Evolutionary conservation across 2,888 invertebrate genomes (phyloP).

Genomic region (Harpagoxenus sublaevis): DNA sequence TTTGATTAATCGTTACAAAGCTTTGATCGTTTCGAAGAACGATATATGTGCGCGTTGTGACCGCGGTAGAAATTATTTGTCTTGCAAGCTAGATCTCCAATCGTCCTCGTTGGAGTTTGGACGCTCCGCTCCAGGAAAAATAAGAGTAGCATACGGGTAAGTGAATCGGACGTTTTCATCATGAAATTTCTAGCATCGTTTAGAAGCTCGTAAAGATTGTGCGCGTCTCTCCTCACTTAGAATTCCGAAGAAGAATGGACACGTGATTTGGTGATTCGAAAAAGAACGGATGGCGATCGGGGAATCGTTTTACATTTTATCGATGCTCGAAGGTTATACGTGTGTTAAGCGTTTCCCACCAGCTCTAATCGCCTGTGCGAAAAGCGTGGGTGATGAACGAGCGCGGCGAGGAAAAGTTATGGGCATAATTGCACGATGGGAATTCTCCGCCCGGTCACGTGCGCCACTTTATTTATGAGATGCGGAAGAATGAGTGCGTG

Average conservation of each 20-base stretch:
- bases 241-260: neutral
- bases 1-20: slow-evolving; percentile 32
- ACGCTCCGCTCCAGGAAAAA: slow-evolving; percentile 51
- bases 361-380: slow-evolving; percentile 29
- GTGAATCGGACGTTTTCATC: slow-evolving; percentile 76
- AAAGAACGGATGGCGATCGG: neutral
- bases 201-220: slow-evolving; percentile 50
- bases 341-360: slow-evolving; percentile 19
- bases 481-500: slow-evolving; percentile 33
- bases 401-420: slow-evolving; percentile 30
- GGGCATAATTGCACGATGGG: slow-evolving; percentile 25
- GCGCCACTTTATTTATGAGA: slow-evolving; percentile 42
- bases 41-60: neutral
- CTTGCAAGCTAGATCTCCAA: neutral
- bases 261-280: neutral
- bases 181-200: slow-evolving; percentile 78
- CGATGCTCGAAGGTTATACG: slow-evolving; percentile 30
- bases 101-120: neutral
- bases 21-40: slow-evolving; percentile 16
- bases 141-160: slow-evolving; percentile 51
- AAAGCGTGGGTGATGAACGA: slow-evolving; percentile 40
- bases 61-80: neutral
- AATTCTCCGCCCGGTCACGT: slow-evolving; percentile 37
- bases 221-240: slow-evolving; percentile 47
- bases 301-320: slow-evolving; percentile 4